Evolutionary conservation across 2,888 invertebrate genomes (phyloP).

Genomic region (Eudasyphora cyanicolor): DNA sequence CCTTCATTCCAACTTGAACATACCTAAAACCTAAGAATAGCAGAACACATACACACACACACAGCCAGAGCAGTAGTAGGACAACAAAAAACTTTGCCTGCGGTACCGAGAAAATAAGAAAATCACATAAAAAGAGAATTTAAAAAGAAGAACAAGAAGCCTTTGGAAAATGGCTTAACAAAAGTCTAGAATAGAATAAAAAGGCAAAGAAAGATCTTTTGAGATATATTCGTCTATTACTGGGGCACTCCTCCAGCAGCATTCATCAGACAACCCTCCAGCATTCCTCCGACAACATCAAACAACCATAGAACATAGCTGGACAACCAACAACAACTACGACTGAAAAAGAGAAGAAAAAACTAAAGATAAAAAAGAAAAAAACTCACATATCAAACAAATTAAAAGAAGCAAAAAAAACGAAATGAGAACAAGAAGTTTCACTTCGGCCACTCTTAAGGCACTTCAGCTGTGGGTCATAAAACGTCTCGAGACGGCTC

Average conservation of each 20-base stretch:
- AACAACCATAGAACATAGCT: background rate
- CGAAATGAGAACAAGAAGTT: background rate
- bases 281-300: background rate
- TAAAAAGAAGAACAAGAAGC: background rate
- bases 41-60: background rate
- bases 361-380: slow-evolving; percentile 40
- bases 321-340: background rate
- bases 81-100: background rate
- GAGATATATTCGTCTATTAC: background rate
- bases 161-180: background rate
- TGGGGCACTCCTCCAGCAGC: background rate
- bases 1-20: background rate
- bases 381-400: slow-evolving; percentile 22
- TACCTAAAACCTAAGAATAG: too few species aligned
- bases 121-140: background rate
- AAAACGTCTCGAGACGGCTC: slow-evolving; percentile 5
- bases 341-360: slow-evolving; percentile 38
- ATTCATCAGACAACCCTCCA: background rate
- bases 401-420: slow-evolving; percentile 14
- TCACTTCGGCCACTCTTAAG: background rate
- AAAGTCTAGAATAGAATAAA: background rate
- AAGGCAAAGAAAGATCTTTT: background rate
- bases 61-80: background rate
- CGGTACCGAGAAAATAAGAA: background rate
- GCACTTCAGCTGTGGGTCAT: slow-evolving; percentile 1